Base-by-base conservation (phyloP, 2,888 invertebrate genomes). In the Gastrophysa polygoni region DNA sequence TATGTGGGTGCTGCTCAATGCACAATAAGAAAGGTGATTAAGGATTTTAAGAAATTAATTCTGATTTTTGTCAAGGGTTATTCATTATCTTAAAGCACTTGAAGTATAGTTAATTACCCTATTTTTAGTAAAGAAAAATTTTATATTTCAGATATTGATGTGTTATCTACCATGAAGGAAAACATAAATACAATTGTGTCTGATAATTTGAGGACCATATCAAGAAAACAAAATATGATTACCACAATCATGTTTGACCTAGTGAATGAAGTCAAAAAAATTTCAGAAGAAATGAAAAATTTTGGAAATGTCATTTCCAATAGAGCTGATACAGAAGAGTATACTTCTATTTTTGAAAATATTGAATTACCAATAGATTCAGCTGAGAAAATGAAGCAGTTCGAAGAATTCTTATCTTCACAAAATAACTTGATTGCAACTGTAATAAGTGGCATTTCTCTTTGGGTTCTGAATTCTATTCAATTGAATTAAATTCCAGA, bases 141-240 rank as follows among this genome's bases (percentile, higher is more conserved):
- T 47, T 18, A 47, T 47, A 20, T 47, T 17, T 20, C 10, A 47
- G 5, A 20, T 47, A 47, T 47, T 47, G 47, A 47, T n/a, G 17
- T 20, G 20, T 47, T 47, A 47, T 20, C 47, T 47, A 21, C 47
- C 18, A 18, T 47, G 47, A 47, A 47, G 21, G 47, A 47, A n/a
- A 21, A 47, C 8, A 47, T 47, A 20, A 20, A 47, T 3, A 47
- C 47, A 18, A 1, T 47, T 47, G 16, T 47, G 18, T 47, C 47
- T 47, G 16, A 47, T 47, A 47, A 47, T 17, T 47, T 47, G n/a
- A 47, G 21, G 21, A 46, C 8, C 17, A 20, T 46, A 46, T 20
- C 21, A 18, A 47, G 47, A n/a, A 47, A 47, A 47, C 11, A 47
- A 47, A 47, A 47, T 47, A 47, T 47, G 47, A 47, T 47, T n/a